phyloP scores from a whole-genome alignment of 2,113 vertebrate genomes.

The Stictonetta naevosa region DNA sequence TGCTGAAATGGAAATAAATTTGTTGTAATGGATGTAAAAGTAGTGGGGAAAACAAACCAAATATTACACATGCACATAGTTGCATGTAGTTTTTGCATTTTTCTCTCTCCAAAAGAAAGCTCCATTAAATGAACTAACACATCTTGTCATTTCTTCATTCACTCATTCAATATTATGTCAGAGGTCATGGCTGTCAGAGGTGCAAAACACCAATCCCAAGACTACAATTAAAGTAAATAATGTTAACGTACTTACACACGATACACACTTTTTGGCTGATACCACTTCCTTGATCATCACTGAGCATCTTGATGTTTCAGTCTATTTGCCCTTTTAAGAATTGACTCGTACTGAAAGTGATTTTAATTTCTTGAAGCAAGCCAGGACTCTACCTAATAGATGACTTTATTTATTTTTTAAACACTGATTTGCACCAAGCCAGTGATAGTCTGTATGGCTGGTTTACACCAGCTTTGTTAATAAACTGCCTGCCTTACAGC shows the following conservation, averaged over 20 bases:
- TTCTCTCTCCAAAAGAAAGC: background rate
- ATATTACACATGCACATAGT: background rate
- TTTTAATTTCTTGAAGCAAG: background rate
- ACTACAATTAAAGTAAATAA: background rate
- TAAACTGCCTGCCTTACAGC: background rate
- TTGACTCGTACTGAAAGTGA: rapidly evolving
- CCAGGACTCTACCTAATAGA: background rate
- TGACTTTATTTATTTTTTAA: background rate
- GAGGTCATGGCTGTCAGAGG: background rate
- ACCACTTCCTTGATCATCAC: background rate
- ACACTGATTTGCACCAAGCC: background rate
- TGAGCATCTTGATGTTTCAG: background rate
- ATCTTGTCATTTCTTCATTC: background rate
- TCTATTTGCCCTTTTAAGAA: background rate
- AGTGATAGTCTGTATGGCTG: background rate
- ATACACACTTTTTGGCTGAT: background rate
- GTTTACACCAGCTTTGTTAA: background rate
- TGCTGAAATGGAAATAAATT: background rate
- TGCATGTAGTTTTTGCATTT: background rate
- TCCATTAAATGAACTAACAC: background rate
- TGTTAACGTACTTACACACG: background rate
- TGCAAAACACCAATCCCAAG: background rate
- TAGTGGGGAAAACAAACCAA: background rate
- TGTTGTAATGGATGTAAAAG: background rate
- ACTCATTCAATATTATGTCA: background rate